Evolutionary conservation across 2,888 invertebrate species (phyloP), one percentile per base, ranked within the genome.

Genomic region (Lycia hirtaria): DNA sequence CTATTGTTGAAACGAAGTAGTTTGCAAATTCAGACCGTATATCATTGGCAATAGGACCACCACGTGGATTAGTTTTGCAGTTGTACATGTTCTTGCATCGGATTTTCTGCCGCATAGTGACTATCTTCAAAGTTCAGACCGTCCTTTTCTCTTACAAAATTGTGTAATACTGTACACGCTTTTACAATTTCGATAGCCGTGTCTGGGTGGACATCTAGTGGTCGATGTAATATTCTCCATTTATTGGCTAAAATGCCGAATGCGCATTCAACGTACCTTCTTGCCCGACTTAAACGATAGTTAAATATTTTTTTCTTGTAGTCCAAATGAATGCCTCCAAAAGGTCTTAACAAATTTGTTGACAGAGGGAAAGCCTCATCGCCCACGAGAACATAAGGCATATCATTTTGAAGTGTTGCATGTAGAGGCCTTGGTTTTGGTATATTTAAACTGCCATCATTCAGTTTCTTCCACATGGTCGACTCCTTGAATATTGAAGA

Each of bases 231-330:
- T 51, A 61, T 56, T 44, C 64, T 19, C 57, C 57, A 64, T 32
- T 60, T 78, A 57, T 73, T 77, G 12, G 67, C 60, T 40, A 77
- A n/a, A 20, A 37, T 75, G 9, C 72, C 73, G 61, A 77, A 76
- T 10, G 69, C 58, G 51, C 71, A 72, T 58, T 78, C 71, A 30
- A 75, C 67, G 45, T 64, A 69, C 57, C 71, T 62, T 62, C 75
- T 55, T 38, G 73, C 78, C 48, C 66, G 50, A 15, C 61, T 59
- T 47, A 75, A 60, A 50, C 73, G 47, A 43, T 74, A 67, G 55
- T 78, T 74, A 59, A 72, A 76, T 45, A 71, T 64, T 53, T 60
- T 48, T 69, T 75, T 35, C 6, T 15, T 17, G 4, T 7, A 1
- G 4, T 26, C 12, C 26, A 48, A 14, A 28, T 37, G 37, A 7